Evolutionary conservation across 1,140 invertebrate genomes (phyloP).

Genomic region (Drosophila pseudoananassae): DNA sequence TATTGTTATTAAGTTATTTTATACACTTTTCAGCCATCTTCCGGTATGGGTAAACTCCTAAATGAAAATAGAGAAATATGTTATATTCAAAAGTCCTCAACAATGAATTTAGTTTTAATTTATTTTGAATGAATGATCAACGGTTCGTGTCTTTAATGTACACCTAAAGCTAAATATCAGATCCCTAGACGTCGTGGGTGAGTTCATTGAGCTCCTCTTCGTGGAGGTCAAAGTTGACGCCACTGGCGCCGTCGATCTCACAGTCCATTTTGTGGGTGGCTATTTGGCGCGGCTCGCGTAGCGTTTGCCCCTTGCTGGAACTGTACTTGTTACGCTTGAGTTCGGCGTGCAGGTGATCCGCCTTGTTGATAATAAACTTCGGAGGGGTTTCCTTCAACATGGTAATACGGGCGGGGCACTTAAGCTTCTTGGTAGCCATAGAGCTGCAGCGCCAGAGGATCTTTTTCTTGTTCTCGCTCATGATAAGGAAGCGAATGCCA

Average conservation of each 20-base stretch:
- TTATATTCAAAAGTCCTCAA: constrained; percentile 14
- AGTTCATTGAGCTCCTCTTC: constrained; percentile 64
- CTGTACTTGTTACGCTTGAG: constrained; percentile 82
- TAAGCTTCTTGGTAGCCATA: constrained; percentile 83
- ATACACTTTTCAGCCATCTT: too few relatives aligned
- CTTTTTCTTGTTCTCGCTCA: constrained; percentile 84
- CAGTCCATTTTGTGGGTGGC: constrained; percentile 56
- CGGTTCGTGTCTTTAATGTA: constrained; percentile 41
- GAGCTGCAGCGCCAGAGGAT: constrained; percentile 83
- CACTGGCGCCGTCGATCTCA: constrained; percentile 56
- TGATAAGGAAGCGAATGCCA: constrained; percentile 79
- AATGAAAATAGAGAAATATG: not conserved
- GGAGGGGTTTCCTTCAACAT: constrained; percentile 82
- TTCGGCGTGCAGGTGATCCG: constrained; percentile 78
- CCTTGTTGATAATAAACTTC: constrained; percentile 82
- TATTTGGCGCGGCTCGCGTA: constrained; percentile 45
- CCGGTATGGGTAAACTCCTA: too few relatives aligned
- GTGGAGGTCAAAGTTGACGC: constrained; percentile 67
- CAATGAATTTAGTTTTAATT: constrained; percentile 37
- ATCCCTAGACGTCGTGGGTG: constrained; percentile 50
- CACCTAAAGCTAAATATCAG: constrained; percentile 43
- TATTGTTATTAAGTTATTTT: too few relatives aligned
- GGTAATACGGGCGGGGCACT: constrained; percentile 82
- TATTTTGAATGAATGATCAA: constrained; percentile 51
- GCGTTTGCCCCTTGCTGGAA: constrained; percentile 66